Base-by-base conservation (phyloP, 2,888 invertebrate genomes). In the Pseudococcus jackbeardsleyi region DNA sequence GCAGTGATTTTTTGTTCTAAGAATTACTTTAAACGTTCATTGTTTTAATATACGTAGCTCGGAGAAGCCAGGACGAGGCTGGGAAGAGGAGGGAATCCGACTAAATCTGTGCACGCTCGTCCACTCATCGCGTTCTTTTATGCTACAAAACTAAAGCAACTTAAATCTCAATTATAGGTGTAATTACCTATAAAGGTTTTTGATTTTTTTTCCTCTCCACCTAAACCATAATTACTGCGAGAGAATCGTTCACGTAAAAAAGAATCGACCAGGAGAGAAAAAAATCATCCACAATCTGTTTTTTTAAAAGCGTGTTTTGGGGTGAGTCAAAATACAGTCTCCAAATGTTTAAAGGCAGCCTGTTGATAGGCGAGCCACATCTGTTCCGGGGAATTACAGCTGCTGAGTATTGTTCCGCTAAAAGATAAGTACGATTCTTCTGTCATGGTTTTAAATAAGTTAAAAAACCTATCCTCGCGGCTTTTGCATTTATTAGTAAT, bases 301-400 rank as follows among this genome's bases (percentile, higher is more conserved):
- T 85, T 85, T 85, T 85, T 54, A 33, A 22, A 48, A 54, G 84
- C 50, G 46, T 48, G 84, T 33, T 42, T 42, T 48, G 54, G 86
- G 64, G 68, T 33, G 86, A 64, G 64, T 64, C 42, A 85, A 86
- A 86, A 86, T 86, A 68, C 86, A 86, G 64, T 86, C 72, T 68
- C 86, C 86, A 86, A 86, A 64, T 86, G 86, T 86, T 64, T 86
- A 64, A 68, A 86, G 86, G 86, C 86, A 86, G 86, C 86, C 86
- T 86, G 86, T 86, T 86, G 86, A 86, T 86, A 68, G 86, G 86
- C 64, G 64, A 42, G 68, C 64, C 86, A 46, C 86, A 86, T 86
- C 86, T 86, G 86, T 86, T 86, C 42, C 46, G 26, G 54, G 64
- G 64, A 64, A 68, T 68, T 86, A 86, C 86, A 86, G 86, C 86